Evolutionary conservation across 2,797 vertebrate genomes (phyloP).

Genomic region (Periparus ater): DNA sequence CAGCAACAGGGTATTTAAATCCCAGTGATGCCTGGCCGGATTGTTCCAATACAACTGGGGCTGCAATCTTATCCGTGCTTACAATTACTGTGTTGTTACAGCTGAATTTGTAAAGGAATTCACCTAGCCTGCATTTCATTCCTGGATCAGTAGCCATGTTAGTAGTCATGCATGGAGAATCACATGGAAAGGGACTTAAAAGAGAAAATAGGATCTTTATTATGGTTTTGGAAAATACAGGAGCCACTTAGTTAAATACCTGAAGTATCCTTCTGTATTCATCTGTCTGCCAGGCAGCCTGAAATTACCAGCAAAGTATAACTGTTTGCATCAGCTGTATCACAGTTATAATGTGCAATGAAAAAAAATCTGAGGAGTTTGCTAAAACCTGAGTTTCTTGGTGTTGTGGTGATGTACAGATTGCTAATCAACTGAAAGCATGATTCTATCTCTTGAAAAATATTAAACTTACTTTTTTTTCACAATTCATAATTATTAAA

Average conservation of each 20-base stretch:
- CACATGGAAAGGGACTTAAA: not conserved
- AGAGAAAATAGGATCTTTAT: not conserved
- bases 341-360: not conserved
- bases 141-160: not conserved
- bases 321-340: not conserved
- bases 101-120: not conserved
- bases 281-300: conserved; percentile 84
- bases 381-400: not conserved
- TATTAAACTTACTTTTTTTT: not conserved
- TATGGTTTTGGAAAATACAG: not conserved
- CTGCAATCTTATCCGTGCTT: not conserved
- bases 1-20: not conserved
- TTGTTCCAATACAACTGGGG: not conserved
- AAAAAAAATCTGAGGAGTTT: not conserved
- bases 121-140: not conserved
- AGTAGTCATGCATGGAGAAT: conserved; percentile 54
- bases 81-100: not conserved
- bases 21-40: not conserved
- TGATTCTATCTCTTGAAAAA: not conserved
- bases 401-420: not conserved
- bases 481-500: not conserved
- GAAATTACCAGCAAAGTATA: conserved; percentile 76
- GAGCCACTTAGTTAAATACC: conserved; percentile 77
- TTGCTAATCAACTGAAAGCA: not conserved
- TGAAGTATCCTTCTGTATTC: conserved; percentile 79